Conservation (phyloP, 2,888 invertebrate species). For the Homarus gammarus region DNA sequence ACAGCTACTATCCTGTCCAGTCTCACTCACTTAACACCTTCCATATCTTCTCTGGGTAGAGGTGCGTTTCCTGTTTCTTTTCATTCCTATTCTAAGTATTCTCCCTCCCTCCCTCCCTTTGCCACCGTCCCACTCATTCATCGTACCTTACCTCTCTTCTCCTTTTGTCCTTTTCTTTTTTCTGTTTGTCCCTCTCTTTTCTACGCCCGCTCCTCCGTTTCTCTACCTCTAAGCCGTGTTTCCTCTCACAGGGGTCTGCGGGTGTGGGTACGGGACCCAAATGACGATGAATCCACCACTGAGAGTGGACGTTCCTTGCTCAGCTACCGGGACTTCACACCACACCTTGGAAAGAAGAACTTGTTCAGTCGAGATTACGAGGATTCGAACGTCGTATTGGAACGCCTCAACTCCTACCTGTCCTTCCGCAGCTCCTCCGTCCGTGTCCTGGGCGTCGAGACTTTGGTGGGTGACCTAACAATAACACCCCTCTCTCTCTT, state of each 20-base stretch:
- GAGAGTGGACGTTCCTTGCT: slow-evolving; percentile 22
- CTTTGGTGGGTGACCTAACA: slow-evolving; percentile 33
- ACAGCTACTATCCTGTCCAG: too few relatives aligned
- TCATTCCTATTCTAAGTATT: too few relatives aligned
- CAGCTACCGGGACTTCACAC: slow-evolving; percentile 61
- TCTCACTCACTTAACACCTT: too few relatives aligned
- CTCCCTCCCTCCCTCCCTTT: too few relatives aligned
- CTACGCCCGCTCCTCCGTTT: too few relatives aligned
- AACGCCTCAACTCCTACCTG: slow-evolving; percentile 45
- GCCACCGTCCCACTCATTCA: too few relatives aligned
- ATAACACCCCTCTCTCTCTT: neutral
- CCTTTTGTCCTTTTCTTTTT: too few relatives aligned
- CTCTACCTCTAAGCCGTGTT: too few relatives aligned
- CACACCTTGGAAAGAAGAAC: slow-evolving; percentile 37
- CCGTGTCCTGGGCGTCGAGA: slow-evolving; percentile 37
- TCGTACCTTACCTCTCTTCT: too few relatives aligned
- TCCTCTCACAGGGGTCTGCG: slow-evolving; percentile 40
- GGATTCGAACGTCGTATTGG: slow-evolving; percentile 32
- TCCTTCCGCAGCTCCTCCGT: slow-evolving; percentile 3
- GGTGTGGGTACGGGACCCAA: slow-evolving; percentile 35
- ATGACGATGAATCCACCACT: neutral
- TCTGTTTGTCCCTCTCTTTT: too few relatives aligned
- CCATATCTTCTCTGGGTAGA: too few relatives aligned
- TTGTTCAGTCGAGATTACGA: slow-evolving; percentile 56
- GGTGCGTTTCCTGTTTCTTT: too few relatives aligned